Evolutionary conservation across 1,140 invertebrate species (phyloP).

Genomic region (Eufriesea mexicana): DNA sequence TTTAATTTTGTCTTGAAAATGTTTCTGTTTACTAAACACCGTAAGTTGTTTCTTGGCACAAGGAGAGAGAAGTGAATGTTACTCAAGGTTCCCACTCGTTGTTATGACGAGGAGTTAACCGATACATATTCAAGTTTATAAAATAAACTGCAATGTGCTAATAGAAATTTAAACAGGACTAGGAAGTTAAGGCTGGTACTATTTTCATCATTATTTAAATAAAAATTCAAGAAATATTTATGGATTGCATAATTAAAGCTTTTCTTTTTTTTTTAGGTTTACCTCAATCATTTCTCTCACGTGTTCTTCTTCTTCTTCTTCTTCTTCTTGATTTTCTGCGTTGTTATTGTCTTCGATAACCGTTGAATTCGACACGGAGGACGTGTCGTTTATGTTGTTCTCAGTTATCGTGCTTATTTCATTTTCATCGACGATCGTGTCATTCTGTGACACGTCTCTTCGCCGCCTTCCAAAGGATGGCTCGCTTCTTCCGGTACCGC

Average conservation of each 20-base stretch:
- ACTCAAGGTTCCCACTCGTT: neutral
- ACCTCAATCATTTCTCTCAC: slow-evolving; percentile 94
- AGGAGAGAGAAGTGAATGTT: neutral
- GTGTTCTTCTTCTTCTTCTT: slow-evolving; percentile 83
- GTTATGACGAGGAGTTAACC: neutral
- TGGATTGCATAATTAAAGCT: too few species aligned
- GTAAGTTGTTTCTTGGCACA: neutral
- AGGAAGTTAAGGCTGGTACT: neutral
- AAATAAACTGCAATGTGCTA: neutral
- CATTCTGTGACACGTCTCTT: slow-evolving; percentile 81
- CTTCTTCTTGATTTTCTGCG: neutral
- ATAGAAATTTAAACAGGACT: neutral
- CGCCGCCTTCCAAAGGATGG: slow-evolving; percentile 90
- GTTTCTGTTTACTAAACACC: neutral
- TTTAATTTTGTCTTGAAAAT: neutral
- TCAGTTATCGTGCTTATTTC: slow-evolving; percentile 57
- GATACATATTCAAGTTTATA: neutral
- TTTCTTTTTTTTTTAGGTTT: slow-evolving; percentile 15
- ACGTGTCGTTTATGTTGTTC: slow-evolving; percentile 45
- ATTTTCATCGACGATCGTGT: slow-evolving; percentile 61
- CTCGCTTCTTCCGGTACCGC: slow-evolving; percentile 88
- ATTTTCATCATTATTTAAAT: too few species aligned
- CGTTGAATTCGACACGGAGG: slow-evolving; percentile 35
- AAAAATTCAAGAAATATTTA: too few species aligned
- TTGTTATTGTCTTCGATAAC: slow-evolving; percentile 20